These are phyloP conservation scores for Danionella cerebrum DNA, from an alignment of 2,113 vertebrate genomes.

Conservation along the genomic window DNA sequence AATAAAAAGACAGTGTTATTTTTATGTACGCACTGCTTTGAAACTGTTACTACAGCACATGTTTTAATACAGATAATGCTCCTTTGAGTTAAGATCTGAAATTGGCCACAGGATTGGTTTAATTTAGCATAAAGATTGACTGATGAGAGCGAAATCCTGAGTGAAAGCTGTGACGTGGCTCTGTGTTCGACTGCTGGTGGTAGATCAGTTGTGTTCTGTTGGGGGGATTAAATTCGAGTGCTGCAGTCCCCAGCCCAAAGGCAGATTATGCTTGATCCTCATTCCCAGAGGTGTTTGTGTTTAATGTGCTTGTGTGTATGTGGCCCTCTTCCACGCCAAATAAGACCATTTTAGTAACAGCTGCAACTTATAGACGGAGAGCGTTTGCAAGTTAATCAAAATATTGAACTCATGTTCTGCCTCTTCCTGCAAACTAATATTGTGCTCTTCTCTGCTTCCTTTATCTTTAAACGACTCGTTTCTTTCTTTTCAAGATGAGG, in stretches of 20 bases:
- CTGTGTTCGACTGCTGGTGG: slow-evolving; percentile 6
- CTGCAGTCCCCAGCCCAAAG: slow-evolving; percentile 23
- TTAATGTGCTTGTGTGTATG: slow-evolving; percentile 8
- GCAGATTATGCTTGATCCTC: slow-evolving; percentile 33
- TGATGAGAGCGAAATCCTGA: not conserved
- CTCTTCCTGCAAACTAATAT: not conserved
- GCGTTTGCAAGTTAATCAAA: not conserved
- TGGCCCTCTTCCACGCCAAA: not conserved
- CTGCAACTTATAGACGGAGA: not conserved
- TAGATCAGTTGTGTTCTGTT: not conserved
- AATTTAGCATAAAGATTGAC: not conserved
- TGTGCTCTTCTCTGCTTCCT: not conserved
- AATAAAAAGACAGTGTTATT: too few relatives aligned
- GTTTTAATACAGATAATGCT: too few relatives aligned
- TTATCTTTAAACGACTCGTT: not conserved
- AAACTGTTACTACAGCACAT: too few relatives aligned
- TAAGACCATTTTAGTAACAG: slow-evolving; percentile 9
- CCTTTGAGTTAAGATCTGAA: not conserved
- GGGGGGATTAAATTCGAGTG: slow-evolving; percentile 17
- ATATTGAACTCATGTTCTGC: not conserved
- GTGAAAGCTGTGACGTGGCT: not conserved
- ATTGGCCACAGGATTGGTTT: not conserved
- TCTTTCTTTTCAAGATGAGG: slow-evolving; percentile 25
- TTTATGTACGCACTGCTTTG: too few relatives aligned
- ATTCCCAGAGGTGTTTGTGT: slow-evolving; percentile 32